These are phyloP conservation scores for Philotrypesis tridentata DNA, from an alignment of 1,140 invertebrate genomes.

Conservation along the genomic window DNA sequence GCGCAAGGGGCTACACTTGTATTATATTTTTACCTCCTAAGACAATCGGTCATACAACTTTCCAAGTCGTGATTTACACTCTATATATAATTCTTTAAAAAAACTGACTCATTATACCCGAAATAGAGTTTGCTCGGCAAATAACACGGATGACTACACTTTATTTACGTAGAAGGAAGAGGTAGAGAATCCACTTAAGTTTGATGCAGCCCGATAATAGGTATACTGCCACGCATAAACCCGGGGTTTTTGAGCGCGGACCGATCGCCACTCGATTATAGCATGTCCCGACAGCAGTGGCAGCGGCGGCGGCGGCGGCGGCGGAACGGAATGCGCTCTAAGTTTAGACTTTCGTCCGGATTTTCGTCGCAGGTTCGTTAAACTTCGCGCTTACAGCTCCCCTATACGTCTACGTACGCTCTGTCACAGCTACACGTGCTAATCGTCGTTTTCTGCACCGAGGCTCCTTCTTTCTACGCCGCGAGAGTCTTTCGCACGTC, in stretches of 20 bases:
- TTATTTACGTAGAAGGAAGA: background rate
- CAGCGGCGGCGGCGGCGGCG: background rate
- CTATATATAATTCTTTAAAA: background rate
- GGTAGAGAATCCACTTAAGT: background rate
- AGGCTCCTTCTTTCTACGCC: background rate
- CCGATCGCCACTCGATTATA: constrained; percentile 18
- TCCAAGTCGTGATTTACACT: too few species aligned
- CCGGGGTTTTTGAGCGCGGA: background rate
- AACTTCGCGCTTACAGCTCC: background rate
- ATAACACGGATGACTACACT: background rate
- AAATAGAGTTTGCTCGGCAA: background rate
- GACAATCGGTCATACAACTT: background rate
- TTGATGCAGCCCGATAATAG: background rate
- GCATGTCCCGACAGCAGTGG: background rate
- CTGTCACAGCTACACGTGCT: constrained; percentile 3
- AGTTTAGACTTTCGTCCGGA: constrained; percentile 28
- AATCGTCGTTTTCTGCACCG: background rate
- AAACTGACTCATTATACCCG: background rate
- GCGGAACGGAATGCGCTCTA: constrained; percentile 23
- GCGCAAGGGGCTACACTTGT: too few species aligned
- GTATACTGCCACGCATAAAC: too few species aligned
- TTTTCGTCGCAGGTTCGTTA: constrained; percentile 34
- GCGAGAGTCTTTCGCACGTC: too few species aligned
- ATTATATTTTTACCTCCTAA: background rate
- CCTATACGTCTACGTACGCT: background rate